Percentiles rank a stretch among this genome's conserved stretches.
These are phyloP conservation scores for Ennomos quercinarius DNA, from an alignment of 2,888 invertebrate species.

Conservation along the genomic window DNA sequence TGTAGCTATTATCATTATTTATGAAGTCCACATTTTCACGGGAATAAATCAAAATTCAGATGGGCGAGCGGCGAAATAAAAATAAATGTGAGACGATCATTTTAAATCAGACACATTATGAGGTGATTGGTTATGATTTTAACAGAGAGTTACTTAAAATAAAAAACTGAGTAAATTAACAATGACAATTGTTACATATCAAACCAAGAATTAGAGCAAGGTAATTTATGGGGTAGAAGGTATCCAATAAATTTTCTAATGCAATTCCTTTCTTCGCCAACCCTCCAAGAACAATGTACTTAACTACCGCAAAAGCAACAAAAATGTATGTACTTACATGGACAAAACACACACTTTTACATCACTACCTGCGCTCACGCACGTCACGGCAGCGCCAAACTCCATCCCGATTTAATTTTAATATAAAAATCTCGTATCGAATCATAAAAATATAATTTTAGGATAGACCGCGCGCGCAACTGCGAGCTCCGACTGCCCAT, in stretches of 20 bases:
- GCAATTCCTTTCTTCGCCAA: conserved; percentile 10
- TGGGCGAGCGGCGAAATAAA: conserved; percentile 35
- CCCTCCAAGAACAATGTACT: neutral
- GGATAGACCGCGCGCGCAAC: conserved; percentile 69
- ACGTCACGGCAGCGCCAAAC: conserved; percentile 63
- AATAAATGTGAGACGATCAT: conserved; percentile 29
- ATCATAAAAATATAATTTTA: conserved; percentile 81
- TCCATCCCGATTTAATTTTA: conserved; percentile 71
- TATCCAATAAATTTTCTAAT: neutral
- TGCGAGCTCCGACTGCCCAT: conserved; percentile 70
- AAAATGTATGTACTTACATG: conserved; percentile 46
- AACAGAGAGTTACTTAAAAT: neutral
- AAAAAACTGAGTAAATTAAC: neutral
- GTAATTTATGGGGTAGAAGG: no score
- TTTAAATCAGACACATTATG: conserved; percentile 17
- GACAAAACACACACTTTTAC: conserved; percentile 36
- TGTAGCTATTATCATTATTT: conserved; percentile 41
- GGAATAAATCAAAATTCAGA: conserved; percentile 41
- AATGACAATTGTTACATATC: no score
- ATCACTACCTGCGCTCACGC: conserved; percentile 58
- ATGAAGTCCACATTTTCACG: conserved; percentile 37
- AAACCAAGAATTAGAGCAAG: no score
- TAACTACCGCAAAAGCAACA: neutral
- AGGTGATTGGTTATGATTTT: conserved; percentile 6
- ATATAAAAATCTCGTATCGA: conserved; percentile 76